Conservation (phyloP, 2,113 vertebrate species). For the Motacilla alba region DNA sequence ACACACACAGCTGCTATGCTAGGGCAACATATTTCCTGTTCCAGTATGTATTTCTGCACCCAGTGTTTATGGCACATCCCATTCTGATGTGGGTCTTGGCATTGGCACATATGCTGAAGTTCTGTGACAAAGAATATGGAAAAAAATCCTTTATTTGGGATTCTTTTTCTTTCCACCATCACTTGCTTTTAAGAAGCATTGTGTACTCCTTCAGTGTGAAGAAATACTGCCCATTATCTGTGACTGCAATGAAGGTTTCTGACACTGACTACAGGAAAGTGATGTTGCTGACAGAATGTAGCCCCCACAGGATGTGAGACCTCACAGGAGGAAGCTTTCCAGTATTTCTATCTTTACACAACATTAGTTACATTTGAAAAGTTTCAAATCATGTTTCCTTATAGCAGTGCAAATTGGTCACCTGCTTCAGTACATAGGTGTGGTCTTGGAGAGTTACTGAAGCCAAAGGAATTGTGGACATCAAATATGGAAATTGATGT, state of each 20-base stretch:
- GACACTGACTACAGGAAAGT: neutral
- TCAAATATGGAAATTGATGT: neutral
- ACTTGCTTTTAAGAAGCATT: neutral
- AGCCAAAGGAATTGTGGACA: neutral
- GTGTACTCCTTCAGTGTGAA: neutral
- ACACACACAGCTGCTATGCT: neutral
- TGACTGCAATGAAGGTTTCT: neutral
- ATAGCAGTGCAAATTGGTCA: neutral
- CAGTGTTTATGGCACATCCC: rapidly evolving
- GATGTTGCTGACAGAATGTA: neutral
- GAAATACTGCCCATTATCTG: neutral
- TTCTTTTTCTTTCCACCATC: neutral
- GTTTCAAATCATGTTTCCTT: neutral
- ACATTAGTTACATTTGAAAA: neutral
- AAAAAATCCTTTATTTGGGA: neutral
- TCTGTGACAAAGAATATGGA: neutral
- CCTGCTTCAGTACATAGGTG: neutral
- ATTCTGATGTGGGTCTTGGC: neutral
- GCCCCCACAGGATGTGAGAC: neutral
- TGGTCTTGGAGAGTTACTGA: neutral
- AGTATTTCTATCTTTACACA: neutral
- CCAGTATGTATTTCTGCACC: neutral
- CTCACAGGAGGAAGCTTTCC: neutral
- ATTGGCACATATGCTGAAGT: neutral
- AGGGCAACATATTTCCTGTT: neutral